Base-by-base conservation (phyloP, 1,140 invertebrate species). In the Drosophila watanabei region DNA sequence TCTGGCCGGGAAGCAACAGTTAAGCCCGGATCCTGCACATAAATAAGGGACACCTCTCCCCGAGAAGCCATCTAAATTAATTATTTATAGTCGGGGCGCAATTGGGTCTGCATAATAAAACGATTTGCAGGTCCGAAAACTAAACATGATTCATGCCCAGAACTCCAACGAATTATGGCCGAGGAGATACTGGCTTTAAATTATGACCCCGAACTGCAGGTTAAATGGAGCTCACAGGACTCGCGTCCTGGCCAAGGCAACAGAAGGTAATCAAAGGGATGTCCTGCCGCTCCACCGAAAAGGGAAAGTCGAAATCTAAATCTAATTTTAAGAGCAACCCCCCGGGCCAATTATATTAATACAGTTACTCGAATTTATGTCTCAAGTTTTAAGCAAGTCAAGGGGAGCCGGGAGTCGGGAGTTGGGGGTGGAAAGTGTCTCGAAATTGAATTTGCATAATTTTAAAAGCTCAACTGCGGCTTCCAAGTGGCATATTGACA, bases 401-500 rank as follows among this genome's bases (percentile, higher is more conserved):
- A n/a, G n/a, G n/a, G n/a, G n/a, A n/a, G n/a, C n/a, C n/a, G n/a
- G n/a, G n/a, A n/a, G n/a, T 28, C 1, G 28, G 33, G 20, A 45
- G 20, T 14, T 16, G 48, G 35, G 32, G 45, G 16, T 57, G 45
- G 33, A 48, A 88, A 87, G 80, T 89, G 85, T 83, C 82, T 87
- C 68, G 71, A 86, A 92, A 92, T 90, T 88, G 86, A 92, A 92
- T 92, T 92, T 92, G 90, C 89, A 92, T 92, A 92, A 92, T 92
- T 92, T 92, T 82, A 80, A 89, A 86, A 85, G 82, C 71, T 75
- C 66, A 57, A 90, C 86, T 89, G 85, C 63, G 85, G 86, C 86
- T 85, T 82, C 81, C 75, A 89, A 89, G 85, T 89, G 86, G 85
- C 86, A 89, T 88, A 89, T 88, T 89, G 84, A 85, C 80, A 77